A percentile compares a stretch with the other conserved stretches of the same genome.
Conservation (phyloP, 2,797 vertebrate genomes). For the Furcifer pardalis region DNA sequence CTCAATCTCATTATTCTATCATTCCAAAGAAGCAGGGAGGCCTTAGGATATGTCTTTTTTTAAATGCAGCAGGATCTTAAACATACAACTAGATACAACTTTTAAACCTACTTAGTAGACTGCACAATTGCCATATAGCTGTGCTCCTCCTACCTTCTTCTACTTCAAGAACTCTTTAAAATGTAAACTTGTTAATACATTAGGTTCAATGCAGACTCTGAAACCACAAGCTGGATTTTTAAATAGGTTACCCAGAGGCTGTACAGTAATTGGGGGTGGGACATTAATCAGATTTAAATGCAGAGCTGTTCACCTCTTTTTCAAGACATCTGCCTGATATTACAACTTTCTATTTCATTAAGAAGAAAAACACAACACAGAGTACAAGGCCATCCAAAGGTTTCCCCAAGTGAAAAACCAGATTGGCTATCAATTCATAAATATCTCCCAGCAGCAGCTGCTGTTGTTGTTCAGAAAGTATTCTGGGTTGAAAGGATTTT, state of each 20-base stretch:
- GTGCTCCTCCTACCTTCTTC: conserved; percentile 11
- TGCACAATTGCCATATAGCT: neutral
- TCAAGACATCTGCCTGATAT: conserved; percentile 41
- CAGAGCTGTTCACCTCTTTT: conserved; percentile 58
- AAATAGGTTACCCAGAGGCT: conserved; percentile 52
- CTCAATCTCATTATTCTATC: neutral
- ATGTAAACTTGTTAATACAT: neutral
- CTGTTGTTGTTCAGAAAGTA: too few relatives aligned
- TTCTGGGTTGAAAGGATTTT: too few relatives aligned
- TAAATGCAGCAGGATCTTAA: conserved; percentile 40
- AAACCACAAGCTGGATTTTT: conserved; percentile 19
- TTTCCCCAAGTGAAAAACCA: neutral
- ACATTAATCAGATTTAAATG: conserved; percentile 54
- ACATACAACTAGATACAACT: conserved; percentile 34
- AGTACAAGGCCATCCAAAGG: neutral
- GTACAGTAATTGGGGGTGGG: conserved; percentile 53
- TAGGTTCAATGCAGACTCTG: neutral
- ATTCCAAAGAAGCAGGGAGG: neutral
- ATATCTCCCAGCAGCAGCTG: too few relatives aligned
- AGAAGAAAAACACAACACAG: neutral
- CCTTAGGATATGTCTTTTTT: neutral
- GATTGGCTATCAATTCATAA: neutral
- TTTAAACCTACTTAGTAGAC: conserved; percentile 47
- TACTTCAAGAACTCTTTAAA: conserved; percentile 35
- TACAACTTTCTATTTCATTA: conserved; percentile 25